Evolutionary conservation across 2,113 vertebrate species (phyloP), one percentile per base, ranked within the genome.

Genomic region (Salvelinus alpinus): DNA sequence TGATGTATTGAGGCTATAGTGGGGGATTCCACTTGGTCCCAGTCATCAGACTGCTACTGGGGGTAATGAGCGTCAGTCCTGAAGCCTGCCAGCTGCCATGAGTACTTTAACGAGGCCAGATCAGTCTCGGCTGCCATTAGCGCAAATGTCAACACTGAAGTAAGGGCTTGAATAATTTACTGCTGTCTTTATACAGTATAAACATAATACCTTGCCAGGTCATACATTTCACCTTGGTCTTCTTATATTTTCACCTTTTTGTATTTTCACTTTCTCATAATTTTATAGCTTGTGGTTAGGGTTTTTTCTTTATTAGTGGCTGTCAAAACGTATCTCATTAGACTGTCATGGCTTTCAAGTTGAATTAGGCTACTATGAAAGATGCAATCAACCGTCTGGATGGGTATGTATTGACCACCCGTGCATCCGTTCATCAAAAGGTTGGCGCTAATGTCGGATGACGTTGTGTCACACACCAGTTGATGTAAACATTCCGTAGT

Each of bases 361-460:
- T 73, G 87, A 85, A 86, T 90, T 85, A 82, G 87, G 79, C 22
- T 59, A 73, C 78, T 74, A 14, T 48, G 64, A 75, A 44, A 44
- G 38, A 44, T 44, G 38, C 38, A 44, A 44, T 44, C 38, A 11
- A 44, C 38, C 9, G 51, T 5, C 13, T 54, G 51, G 13, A 54
- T 54, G 38, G 38, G 9, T 44, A 44, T 54, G 14, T 54, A 18
- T 54, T 16, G 12, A 54, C 51, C 51, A 54, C 12, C 51, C 5
- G 51, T 54, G 51, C 16, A 54, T 54, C 13, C 51, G 5, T 18
- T 18, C 51, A 18, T 54, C 16, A 54, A 54, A 54, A 1, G 51
- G 3, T 14, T 54, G 51, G 4, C 3, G 51, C 16, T 54, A 54
- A 54, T 54, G 51, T 18, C 51, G 1, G 51, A 18, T 16, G 16